Base-by-base conservation (phyloP, 2,888 invertebrate species). In the Brachyptera putata region DNA sequence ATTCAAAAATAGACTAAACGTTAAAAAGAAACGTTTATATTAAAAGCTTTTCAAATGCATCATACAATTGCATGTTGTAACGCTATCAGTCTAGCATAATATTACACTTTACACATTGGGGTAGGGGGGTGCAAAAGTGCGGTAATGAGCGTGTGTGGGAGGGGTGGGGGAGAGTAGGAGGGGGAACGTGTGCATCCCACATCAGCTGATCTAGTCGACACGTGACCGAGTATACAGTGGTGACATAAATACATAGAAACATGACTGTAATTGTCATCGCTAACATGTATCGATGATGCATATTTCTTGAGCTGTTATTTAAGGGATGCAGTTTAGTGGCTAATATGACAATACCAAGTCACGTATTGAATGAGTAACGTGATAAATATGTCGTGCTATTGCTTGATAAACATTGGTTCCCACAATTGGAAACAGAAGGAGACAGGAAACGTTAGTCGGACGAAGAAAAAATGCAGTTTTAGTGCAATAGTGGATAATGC, bases 161-260 rank as follows among this genome's bases (percentile, higher is more conserved):
- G 36, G 18, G 18, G 36, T 36, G 53, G 34, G 53, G 36, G 18
- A 18, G 36, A 36, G 53, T n/a, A n/a, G 53, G 53, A 18, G 11
- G 14, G 53, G 53, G 53, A 16, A 36, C 53, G 21, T 18, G 53
- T 34, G 34, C 3, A 34, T 18, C 4, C 18, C 16, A n/a, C 49
- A 34, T 53, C 50, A 14, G n/a, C 53, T 53, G 53, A 34, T 53
- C 53, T 30, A 46, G 9, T 4, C 24, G 11, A 34, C 53, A 53
- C 53, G 53, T 53, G 53, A 53, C 9, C 53, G 13, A 7, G 7
- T 21, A 24, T 22, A 46, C 46, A 24, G 22, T 22, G 30, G 11
- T 11, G 30, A 30, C 30, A 7, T 5, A 11, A 7, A 30, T 5
- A 30, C 5, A 30, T 30, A 7, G 30, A 14, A 9, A 14, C 46